Evolutionary conservation across 2,113 vertebrate species (phyloP), one percentile per base, ranked within the genome.

Genomic region (Oryzias celebensis): DNA sequence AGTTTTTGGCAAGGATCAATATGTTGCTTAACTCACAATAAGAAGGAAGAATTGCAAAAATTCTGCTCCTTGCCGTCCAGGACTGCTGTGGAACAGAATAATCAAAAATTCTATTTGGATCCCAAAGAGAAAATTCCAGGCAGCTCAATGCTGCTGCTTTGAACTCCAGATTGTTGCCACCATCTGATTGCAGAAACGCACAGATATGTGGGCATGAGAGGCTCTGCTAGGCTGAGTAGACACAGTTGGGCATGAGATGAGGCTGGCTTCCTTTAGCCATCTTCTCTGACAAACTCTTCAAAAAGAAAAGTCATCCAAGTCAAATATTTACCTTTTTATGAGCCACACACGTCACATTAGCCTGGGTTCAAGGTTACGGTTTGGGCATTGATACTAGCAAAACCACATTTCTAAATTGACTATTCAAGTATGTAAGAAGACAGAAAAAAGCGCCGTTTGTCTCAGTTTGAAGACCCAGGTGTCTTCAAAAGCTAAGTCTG

Each of bases 391-490:
- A 57, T 52, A 28, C 44, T 44, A 22, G 16, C 10, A 46, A 56
- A 49, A 44, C 57, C 48, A 14, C 28, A 57, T 65, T 52, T 59
- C 17, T 20, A 52, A 26, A 52, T 18, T 36, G 41, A 65, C 50
- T 66, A 59, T 67, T 60, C 47, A 42, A 58, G 0, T 65, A 49
- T 18, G 2, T 36, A 2, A 12, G 36, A 10, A 36, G 36, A 28
- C 12, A 10, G 36, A 10, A 36, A 36, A 36, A 36, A 1, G 8
- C 7, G 31, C 7, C 31, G 8, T 36, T 36, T 36, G 31, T 6
- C 26, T 28, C 26, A 28, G 26, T 28, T 28, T 28, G 26, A 5
- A 28, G 26, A 28, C 31, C 28, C 7, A 5, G 1, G 28, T 31
- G 28, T 7, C 31, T 36, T 36, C 12, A n/a, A 53, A 3, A 28